These are phyloP conservation scores for Dorcus hopei DNA, from an alignment of 2,888 invertebrate species.

Conservation along the genomic window DNA sequence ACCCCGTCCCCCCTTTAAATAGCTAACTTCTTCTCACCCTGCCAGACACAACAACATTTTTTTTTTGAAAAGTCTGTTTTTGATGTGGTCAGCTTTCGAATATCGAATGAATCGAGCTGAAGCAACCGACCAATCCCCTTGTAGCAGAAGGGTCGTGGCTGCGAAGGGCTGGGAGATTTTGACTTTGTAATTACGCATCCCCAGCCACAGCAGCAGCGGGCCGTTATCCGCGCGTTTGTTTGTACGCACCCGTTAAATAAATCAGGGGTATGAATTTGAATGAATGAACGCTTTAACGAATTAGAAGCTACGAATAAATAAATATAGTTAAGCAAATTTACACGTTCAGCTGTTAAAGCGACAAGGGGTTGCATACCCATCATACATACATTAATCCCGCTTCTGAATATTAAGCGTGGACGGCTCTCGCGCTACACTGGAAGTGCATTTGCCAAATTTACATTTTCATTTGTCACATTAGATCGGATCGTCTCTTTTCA, in stretches of 20 bases:
- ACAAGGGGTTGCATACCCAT: constrained; percentile 2
- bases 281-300: constrained; percentile 47
- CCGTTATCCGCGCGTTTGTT: constrained; percentile 36
- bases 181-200: constrained; percentile 49
- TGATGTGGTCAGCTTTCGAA: too few species aligned
- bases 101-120: too few species aligned
- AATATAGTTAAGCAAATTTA: constrained; percentile 49
- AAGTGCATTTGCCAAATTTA: too few species aligned
- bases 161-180: constrained; percentile 37
- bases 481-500: too few species aligned
- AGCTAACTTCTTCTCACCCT: too few species aligned
- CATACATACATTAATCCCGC: constrained; percentile 1
- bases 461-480: too few species aligned
- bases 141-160: constrained; percentile 10
- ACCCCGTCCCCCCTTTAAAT: too few species aligned
- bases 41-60: too few species aligned
- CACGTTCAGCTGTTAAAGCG: constrained; percentile 44
- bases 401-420: neutral
- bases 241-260: constrained; percentile 43
- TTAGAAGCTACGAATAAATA: constrained; percentile 48
- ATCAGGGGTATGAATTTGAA: constrained; percentile 49
- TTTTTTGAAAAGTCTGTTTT: too few species aligned
- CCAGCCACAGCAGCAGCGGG: constrained; percentile 39
- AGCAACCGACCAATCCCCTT: too few species aligned
- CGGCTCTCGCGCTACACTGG: too few species aligned